Base-by-base conservation (phyloP, 2,113 vertebrate genomes). In the Marmota monax region DNA sequence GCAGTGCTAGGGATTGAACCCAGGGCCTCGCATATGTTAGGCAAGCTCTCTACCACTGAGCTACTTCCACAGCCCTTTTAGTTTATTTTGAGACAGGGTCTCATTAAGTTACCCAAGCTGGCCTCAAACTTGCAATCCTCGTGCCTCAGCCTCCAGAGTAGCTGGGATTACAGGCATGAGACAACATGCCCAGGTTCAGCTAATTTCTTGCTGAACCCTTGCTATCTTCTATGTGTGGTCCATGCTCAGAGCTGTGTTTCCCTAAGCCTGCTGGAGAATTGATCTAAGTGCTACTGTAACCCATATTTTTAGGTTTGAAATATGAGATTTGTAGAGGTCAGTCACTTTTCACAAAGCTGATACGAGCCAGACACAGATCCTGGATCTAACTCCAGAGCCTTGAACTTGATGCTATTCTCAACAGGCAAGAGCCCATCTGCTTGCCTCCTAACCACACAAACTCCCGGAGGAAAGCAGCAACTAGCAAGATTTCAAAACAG, bases 131-230 rank as follows among this genome's bases (percentile, higher is more conserved):
- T 70, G 67, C 5, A 7, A n/a, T 70, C 22, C 67, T n/a, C 34
- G 34, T 70, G 32, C 67, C 34, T 70, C 67, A 6, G 7, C 67
- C 67, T 70, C 16, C 67, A 18, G 34, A n/a, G 67, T 70, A 69
- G 32, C 67, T 70, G 34, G 34, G 34, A n/a, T 70, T 70, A 70
- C 16, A 70, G 67, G 34, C 7, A 9, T 69, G 16, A 0, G 1
- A 16, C 34, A 70, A 34, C 18, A 32, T 18, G 67, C 67, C 67
- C 12, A 14, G 67, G 14, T 70, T 63, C 2, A 1, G 23, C n/a
- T 17, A 4, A 1, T 37, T 72, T 37, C 25, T 56, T 63, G 0
- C 6, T 6, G 2, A 34, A 10, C 5, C 25, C 29, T 25, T 23
- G 20, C 17, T 7, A 10, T 29, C 20, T 25, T 72, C 37, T 16